phyloP scores from a whole-genome alignment of 37 sponge, comb jelly and placozoan species.

The Agelas oroides region DNA sequence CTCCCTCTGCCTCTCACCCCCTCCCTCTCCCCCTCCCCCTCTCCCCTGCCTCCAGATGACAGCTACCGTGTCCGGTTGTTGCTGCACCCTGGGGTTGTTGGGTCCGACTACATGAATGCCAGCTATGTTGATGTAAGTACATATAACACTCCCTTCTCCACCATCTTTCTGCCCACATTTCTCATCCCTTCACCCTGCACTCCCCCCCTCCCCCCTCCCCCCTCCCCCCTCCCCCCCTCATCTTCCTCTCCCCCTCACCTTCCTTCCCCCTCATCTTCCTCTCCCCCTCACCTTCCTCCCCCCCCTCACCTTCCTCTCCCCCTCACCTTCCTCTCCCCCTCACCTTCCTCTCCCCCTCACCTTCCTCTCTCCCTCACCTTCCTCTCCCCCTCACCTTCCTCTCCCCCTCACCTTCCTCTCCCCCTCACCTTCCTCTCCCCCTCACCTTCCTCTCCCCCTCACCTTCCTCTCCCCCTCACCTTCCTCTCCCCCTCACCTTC shows the following conservation, averaged over 20 bases:
- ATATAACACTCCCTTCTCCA: too few species aligned
- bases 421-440: background rate
- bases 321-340: background rate
- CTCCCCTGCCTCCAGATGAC: slow-evolving; percentile 47
- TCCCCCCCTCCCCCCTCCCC: background rate
- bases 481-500: background rate
- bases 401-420: background rate
- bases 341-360: background rate
- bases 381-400: background rate
- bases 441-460: background rate
- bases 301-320: background rate
- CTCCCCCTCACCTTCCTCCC: background rate
- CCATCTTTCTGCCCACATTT: too few species aligned
- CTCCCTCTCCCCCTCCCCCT: background rate
- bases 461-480: background rate
- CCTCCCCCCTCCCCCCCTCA: background rate
- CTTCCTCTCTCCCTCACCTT: background rate
- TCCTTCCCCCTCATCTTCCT: background rate
- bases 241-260: background rate
- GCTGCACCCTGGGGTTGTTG: slow-evolving; percentile 70
- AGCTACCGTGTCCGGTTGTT: slow-evolving; percentile 62
- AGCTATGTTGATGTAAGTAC: slow-evolving; percentile 75
- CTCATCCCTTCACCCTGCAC: too few species aligned
- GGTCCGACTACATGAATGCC: slow-evolving; percentile 85
- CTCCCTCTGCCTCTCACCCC: background rate